Evolutionary conservation across 1,140 invertebrate genomes (phyloP).

Genomic region (Micrasema longulum): DNA sequence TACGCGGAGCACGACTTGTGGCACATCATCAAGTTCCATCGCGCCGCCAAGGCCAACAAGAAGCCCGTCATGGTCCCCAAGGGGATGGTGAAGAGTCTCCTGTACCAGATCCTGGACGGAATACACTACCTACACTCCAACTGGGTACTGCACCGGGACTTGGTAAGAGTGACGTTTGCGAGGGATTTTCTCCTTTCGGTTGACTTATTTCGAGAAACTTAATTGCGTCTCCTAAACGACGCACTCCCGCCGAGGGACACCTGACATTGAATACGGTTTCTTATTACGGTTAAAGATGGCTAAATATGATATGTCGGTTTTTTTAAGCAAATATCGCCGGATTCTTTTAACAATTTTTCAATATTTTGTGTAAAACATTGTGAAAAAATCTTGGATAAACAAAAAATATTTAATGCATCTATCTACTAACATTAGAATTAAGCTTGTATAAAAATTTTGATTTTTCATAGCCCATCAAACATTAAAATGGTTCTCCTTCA

Average conservation of each 20-base stretch:
- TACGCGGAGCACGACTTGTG: constrained; percentile 99
- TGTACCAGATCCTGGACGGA: constrained; percentile 99
- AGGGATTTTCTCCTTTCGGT: not conserved
- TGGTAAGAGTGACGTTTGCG: constrained; percentile 70
- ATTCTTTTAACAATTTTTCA: no score
- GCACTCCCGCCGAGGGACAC: not conserved
- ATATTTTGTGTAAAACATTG: no score
- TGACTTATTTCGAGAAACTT: not conserved
- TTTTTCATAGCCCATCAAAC: no score
- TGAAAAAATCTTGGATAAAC: no score
- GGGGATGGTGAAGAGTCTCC: constrained; percentile 97
- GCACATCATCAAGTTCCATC: constrained; percentile 99
- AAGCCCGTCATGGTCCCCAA: constrained; percentile 96
- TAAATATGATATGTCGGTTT: no score
- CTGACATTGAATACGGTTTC: not conserved
- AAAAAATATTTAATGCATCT: no score
- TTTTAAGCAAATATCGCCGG: no score
- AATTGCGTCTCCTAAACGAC: not conserved
- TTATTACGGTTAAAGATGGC: no score
- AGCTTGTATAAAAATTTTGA: no score
- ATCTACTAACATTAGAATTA: no score
- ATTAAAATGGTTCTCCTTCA: no score
- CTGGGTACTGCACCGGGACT: constrained; percentile 98
- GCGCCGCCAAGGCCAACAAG: constrained; percentile 98
- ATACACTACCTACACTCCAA: constrained; percentile 99